A percentile compares a stretch with the other conserved stretches of the same genome.
These are phyloP conservation scores for Brotula barbata DNA, from an alignment of 2,797 vertebrate species.

Conservation along the genomic window DNA sequence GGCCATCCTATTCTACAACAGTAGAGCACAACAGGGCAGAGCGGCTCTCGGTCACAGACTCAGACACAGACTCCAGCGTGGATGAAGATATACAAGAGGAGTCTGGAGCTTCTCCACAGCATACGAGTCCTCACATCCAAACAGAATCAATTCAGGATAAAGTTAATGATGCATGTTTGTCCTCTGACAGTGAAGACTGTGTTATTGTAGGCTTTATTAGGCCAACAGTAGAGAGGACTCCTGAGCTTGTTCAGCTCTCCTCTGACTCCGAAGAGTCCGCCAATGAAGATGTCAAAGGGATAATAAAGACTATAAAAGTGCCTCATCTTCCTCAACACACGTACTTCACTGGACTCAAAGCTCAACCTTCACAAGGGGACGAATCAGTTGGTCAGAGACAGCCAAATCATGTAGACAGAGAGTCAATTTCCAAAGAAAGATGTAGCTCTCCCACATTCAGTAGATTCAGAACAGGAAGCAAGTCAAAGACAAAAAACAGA, in stretches of 20 bases:
- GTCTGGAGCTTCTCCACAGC: conserved; percentile 46
- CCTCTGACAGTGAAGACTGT: conserved; percentile 84
- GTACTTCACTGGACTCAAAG: conserved; percentile 79
- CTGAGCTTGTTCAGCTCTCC: conserved; percentile 91
- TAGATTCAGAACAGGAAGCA: conserved; percentile 29
- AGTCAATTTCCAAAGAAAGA: conserved; percentile 37
- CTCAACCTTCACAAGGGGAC: conserved; percentile 44
- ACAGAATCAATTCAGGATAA: conserved; percentile 30
- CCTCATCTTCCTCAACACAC: conserved; percentile 75
- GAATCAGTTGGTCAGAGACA: conserved; percentile 9
- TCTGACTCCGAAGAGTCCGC: conserved; percentile 87
- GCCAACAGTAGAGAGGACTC: conserved; percentile 87
- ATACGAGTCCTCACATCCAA: conserved; percentile 38
- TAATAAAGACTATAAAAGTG: too few relatives aligned
- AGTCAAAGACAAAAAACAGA: conserved; percentile 34
- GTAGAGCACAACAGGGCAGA: conserved; percentile 71
- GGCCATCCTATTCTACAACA: conserved; percentile 88
- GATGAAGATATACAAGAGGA: conserved; percentile 78
- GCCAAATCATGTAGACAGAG: conserved; percentile 32
- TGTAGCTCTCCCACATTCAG: conserved; percentile 17
- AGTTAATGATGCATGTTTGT: conserved; percentile 30
- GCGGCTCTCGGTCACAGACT: conserved; percentile 78
- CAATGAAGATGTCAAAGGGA: conserved; percentile 71
- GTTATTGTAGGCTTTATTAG: conserved; percentile 90
- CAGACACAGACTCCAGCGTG: conserved; percentile 80